Conservation (phyloP, 2,888 invertebrate genomes). For the Aphrophora alni region DNA sequence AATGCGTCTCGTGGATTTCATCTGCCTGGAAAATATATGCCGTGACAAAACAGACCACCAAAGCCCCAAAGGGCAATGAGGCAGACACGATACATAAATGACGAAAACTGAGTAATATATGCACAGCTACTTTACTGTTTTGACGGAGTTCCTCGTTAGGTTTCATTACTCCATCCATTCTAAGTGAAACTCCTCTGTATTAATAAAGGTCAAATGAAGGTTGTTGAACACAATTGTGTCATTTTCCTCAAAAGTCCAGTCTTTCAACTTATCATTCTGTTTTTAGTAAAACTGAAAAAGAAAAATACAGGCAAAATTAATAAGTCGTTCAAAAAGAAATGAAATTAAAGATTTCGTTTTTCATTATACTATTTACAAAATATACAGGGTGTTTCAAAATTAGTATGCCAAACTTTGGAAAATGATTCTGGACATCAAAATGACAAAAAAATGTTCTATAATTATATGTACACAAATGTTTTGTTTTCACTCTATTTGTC, state of each 20-base stretch:
- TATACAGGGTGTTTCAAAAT: no score
- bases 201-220: not conserved
- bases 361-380: no score
- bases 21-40: conserved; percentile 91
- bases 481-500: no score
- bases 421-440: no score
- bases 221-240: not conserved
- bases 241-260: not conserved
- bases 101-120: conserved; percentile 67
- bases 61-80: conserved; percentile 82
- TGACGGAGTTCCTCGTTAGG: not conserved
- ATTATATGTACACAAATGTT: no score
- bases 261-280: not conserved
- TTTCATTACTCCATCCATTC: not conserved
- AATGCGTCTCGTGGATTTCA: conserved; percentile 94
- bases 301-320: no score
- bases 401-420: no score
- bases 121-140: conserved; percentile 20
- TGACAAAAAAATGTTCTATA: no score
- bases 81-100: conserved; percentile 83
- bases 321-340: no score
- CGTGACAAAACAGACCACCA: conserved; percentile 86
- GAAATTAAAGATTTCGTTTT: no score
- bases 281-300: not conserved
- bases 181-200: not conserved